These are phyloP conservation scores for Clarias platycephalus DNA, from an alignment of 2,797 vertebrate species.

Conservation along the genomic window DNA sequence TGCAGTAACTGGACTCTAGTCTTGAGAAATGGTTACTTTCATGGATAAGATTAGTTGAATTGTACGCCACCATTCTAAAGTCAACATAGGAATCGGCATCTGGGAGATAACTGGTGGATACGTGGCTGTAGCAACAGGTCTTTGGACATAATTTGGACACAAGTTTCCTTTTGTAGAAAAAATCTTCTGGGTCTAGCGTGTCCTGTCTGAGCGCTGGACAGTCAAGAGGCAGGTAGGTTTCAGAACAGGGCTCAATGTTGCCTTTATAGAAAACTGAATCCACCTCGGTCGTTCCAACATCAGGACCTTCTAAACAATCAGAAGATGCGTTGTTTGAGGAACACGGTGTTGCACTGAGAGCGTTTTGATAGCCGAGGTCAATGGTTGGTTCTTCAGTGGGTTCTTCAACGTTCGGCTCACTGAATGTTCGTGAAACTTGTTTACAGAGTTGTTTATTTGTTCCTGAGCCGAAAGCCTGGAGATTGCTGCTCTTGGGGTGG, in stretches of 20 bases:
- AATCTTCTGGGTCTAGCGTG: neutral
- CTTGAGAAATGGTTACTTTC: neutral
- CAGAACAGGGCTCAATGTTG: neutral
- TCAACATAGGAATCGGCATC: neutral
- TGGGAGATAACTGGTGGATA: constrained; percentile 33
- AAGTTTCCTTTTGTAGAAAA: neutral
- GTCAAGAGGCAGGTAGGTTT: neutral
- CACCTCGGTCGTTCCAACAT: neutral
- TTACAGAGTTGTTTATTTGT: neutral
- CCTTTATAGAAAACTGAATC: neutral
- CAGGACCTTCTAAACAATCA: neutral
- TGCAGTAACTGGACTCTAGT: constrained; percentile 5
- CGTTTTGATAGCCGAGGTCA: constrained; percentile 1
- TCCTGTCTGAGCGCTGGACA: neutral
- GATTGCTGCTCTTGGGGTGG: neutral
- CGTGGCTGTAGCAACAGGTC: neutral
- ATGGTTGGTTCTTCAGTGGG: neutral
- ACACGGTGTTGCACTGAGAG: neutral
- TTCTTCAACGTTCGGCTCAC: neutral
- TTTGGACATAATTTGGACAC: neutral
- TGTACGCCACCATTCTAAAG: neutral
- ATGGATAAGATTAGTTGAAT: neutral
- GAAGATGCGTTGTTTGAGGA: neutral
- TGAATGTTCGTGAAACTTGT: neutral
- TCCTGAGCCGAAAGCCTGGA: neutral